Evolutionary conservation across 1,140 invertebrate species (phyloP), one percentile per base, ranked within the genome.

Genomic region (Drosophila jambulina): DNA sequence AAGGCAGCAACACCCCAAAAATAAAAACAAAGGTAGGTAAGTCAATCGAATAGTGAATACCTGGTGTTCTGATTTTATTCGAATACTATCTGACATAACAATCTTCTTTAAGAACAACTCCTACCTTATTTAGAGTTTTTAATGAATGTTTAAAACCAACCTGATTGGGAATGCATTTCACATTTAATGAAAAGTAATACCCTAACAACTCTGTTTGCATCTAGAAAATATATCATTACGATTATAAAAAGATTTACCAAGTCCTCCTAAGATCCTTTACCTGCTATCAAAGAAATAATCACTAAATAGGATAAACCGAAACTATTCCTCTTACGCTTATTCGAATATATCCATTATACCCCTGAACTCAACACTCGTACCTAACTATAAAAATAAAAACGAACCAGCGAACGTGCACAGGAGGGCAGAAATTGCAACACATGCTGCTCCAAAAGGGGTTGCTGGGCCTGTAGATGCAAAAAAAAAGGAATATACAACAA

Each of bases 361-460:
- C 61, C 12, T 27, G 0, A 7, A 21, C 7, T 15, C 34, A 15
- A 19, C 21, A 23, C 21, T 38, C 17, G 32, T 56, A 68, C 29
- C 67, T 65, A 27, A 45, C 63, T 70, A 72, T 49, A 72, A 70
- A 72, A 74, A 64, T 64, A 70, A 70, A 76, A 78, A 78, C 49
- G 63, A 68, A 54, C 67, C 43, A 70, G 13, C 34, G 65, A 74
- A 69, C 76, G 79, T 72, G 78, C 57, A 68, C 75, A 68, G 46
- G 29, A 62, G 80, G 57, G 79, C 61, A 69, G 51, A 88, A 88
- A 72, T 82, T 85, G 78, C 78, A 85, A 90, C 85, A 90, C 75
- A 85, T 80, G 78, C 76, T 58, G 75, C 72, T 65, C 75, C 59
- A 48, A 74, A 59, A 70, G 63, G 60, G 72, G 74, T 63, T 75